Evolutionary conservation across 2,797 vertebrate species (phyloP), one percentile per base, ranked within the genome.

Genomic region (Gila robusta): DNA sequence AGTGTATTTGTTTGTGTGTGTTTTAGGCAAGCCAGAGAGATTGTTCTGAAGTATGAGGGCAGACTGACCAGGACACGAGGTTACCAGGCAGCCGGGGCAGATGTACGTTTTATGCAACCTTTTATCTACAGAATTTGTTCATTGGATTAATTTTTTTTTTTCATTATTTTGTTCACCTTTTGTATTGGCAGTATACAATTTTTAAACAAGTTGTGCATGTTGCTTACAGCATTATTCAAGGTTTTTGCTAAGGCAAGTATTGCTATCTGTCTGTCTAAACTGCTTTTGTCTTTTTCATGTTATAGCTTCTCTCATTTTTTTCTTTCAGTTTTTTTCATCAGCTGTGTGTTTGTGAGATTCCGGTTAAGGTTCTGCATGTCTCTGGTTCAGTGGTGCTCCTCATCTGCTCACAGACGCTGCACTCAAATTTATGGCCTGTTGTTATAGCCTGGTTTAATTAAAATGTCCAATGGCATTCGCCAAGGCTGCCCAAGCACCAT

Each of bases 71-170:
- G 98, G 90, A 99, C 98, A 0, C 95, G 98, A 79, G 98, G 98
- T 1, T 99, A 99, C 94, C 98, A 99, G 90, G 98, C 98, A 0
- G 98, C 98, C 6, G 98, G 98, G 41, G 97, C 98, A 81, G 97
- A 99, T 93, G 98, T 99, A 94, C 0, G 86, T 93, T 62, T 64
- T 37, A 14, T 52, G 7, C 12, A 0, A 17, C 11, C 16, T 52
- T 26, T 54, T 26, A n/a, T 47, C 26, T 64, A 64, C n/a, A 28
- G 39, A 23, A 26, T 73, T 41, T 73, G 23, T 39, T 21, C 39
- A 12, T 71, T 4, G 12, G 14, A 69, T 23, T 9, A n/a, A n/a
- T 56, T 6, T 54, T 19, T 21, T 21, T 9, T 56, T 54, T 35
- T 32, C 32, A 21, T 54, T 52, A 19, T 52, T 52, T 11, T 59